These are phyloP conservation scores for Drosophila atripex DNA, from an alignment of 2,888 invertebrate genomes.

Conservation along the genomic window DNA sequence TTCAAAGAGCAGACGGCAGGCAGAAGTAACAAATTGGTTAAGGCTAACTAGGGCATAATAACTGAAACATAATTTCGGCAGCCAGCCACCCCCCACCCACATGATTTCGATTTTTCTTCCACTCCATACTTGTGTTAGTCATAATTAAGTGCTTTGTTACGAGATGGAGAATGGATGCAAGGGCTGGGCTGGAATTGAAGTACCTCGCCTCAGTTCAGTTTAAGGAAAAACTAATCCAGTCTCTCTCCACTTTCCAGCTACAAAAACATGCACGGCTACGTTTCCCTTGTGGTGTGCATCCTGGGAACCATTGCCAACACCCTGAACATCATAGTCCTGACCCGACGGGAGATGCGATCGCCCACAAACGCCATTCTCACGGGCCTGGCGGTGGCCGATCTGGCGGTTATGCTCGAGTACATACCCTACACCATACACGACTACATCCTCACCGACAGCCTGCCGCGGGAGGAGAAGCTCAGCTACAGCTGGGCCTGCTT, in stretches of 20 bases:
- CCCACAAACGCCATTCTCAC: constrained; percentile 96
- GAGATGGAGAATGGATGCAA: no score
- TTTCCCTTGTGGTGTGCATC: constrained; percentile 93
- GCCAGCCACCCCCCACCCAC: not conserved
- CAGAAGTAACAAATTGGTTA: constrained; percentile 33
- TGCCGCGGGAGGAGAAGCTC: constrained; percentile 85
- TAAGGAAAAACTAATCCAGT: not conserved
- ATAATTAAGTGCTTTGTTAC: not conserved
- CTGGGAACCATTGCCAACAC: constrained; percentile 95
- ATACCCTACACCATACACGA: constrained; percentile 94
- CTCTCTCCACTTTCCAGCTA: constrained; percentile 84
- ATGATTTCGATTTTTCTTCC: not conserved
- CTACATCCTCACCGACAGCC: constrained; percentile 86
- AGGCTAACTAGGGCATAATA: constrained; percentile 41
- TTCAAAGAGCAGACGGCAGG: not conserved
- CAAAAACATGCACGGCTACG: constrained; percentile 91
- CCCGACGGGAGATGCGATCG: constrained; percentile 94
- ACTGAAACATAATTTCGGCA: constrained; percentile 29
- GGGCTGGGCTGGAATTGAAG: not conserved
- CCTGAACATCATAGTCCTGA: constrained; percentile 95
- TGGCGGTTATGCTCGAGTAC: constrained; percentile 97
- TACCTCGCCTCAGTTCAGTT: not conserved
- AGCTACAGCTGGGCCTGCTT: constrained; percentile 92
- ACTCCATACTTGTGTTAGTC: not conserved
- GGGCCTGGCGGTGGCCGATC: constrained; percentile 94